Evolutionary conservation across 2,113 vertebrate species (phyloP).

Genomic region (Narcine bancroftii): DNA sequence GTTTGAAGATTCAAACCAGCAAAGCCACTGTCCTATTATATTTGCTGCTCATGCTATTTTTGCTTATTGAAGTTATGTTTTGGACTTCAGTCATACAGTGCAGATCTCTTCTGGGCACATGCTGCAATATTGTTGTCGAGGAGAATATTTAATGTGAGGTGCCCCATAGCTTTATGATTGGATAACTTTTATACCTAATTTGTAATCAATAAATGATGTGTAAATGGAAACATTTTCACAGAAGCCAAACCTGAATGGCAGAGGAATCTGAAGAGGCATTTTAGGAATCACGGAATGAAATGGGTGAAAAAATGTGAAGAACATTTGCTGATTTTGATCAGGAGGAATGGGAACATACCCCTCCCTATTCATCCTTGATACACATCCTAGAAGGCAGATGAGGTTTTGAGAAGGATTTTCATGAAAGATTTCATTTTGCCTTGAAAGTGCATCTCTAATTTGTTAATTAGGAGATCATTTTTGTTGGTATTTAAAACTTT

Average conservation of each 20-base stretch:
- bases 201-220: background rate
- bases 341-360: too few species aligned
- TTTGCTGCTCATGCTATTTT: background rate
- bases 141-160: background rate
- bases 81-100: too few species aligned
- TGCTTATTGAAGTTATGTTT: background rate
- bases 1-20: background rate
- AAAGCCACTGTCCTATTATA: background rate
- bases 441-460: background rate
- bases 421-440: background rate
- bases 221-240: background rate
- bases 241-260: background rate
- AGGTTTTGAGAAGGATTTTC: background rate
- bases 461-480: background rate
- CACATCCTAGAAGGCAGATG: background rate
- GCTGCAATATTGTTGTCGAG: background rate
- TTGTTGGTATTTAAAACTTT: background rate
- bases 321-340: background rate
- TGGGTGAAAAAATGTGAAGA: background rate
- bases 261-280: background rate
- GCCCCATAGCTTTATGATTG: background rate
- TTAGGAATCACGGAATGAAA: background rate
- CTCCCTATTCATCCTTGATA: background rate
- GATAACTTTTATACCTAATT: background rate
- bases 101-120: background rate